Evolutionary conservation across 2,113 vertebrate species (phyloP), one percentile per base, ranked within the genome.

Genomic region (Pedionomus torquatus): DNA sequence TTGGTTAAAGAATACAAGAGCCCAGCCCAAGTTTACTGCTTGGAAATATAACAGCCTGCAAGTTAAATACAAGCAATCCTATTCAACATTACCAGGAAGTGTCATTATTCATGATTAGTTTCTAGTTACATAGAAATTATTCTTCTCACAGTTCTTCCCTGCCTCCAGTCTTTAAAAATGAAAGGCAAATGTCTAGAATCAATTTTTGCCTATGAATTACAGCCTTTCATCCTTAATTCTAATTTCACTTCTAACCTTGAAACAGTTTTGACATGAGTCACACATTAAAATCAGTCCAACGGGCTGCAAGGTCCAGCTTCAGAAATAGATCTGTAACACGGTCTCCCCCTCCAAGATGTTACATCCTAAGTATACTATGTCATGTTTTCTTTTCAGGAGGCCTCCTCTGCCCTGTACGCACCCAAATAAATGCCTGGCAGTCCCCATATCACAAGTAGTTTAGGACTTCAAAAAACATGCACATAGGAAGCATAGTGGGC

Each of bases 31-130:
- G 82, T 61, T 90, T 57, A 79, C 0, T 0, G 30, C 5, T 48
- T 54, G 25, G 37, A 95, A 84, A 39, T 39, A 20, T 2, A 82
- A 65, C 24, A 82, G 69, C 44, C 84, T 94, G 61, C 44, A 96
- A 96, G 54, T 90, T 83, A 97, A 94, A 93, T 81, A 92, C 44
- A 70, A 52, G 77, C 60, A 89, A 35, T 88, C 28, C 71, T 77
- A 80, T 51, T 63, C 78, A 77, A 69, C 3, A 0, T 90, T 76
- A 95, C 28, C 25, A 55, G 64, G 64, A 17, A 95, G 54, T 41
- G 31, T 60, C 4, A 1, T 61, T 89, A 87, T 37, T 91, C 63
- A 41, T 52, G 1, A 70, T 80, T 82, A 94, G 61, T 64, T 48
- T 55, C 57, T 23, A 77, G 49, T 87, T 85, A 85, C 39, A 76